A percentile compares a stretch with the other conserved stretches of the same genome.
Conservation (phyloP, 2,113 vertebrate genomes). For the Atherinomorus stipes region DNA sequence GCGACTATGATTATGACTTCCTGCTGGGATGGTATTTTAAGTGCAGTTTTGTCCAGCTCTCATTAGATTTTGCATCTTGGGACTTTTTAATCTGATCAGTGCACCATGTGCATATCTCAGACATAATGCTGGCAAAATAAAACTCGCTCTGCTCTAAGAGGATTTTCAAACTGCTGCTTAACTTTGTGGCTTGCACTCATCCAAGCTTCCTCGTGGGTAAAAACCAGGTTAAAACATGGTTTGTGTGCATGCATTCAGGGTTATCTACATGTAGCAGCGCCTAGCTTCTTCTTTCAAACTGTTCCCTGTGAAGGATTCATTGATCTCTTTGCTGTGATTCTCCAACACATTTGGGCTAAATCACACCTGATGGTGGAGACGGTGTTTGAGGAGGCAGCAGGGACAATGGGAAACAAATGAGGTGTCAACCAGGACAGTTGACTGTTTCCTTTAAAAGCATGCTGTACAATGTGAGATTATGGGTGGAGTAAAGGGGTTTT, state of each 20-base stretch:
- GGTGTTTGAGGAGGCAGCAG: slow-evolving; percentile 31
- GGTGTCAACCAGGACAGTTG: slow-evolving; percentile 24
- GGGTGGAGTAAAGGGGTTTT: background rate
- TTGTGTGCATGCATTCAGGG: background rate
- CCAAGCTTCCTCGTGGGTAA: slow-evolving; percentile 31
- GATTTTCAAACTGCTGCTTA: slow-evolving; percentile 59
- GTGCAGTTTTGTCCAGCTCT: slow-evolving; percentile 1
- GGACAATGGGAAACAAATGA: slow-evolving; percentile 27
- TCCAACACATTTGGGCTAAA: slow-evolving; percentile 8
- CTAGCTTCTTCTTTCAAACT: slow-evolving; percentile 30
- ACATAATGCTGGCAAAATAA: slow-evolving; percentile 33
- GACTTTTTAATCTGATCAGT: slow-evolving; percentile 53
- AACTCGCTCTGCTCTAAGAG: slow-evolving; percentile 37
- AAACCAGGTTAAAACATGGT: slow-evolving; percentile 44
- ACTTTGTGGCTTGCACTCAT: slow-evolving; percentile 37
- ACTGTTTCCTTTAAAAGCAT: slow-evolving; percentile 20
- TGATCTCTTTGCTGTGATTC: slow-evolving; percentile 10
- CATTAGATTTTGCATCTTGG: slow-evolving; percentile 20
- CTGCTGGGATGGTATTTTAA: slow-evolving; percentile 3
- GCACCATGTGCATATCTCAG: slow-evolving; percentile 18
- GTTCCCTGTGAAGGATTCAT: slow-evolving; percentile 11
- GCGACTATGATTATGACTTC: background rate
- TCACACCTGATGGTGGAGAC: background rate
- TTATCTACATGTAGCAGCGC: slow-evolving; percentile 40
- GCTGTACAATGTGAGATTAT: slow-evolving; percentile 6